A percentile compares a stretch with the other conserved stretches of the same genome.
phyloP scores from a whole-genome alignment of 1,140 invertebrate genomes.

The Lordiphosa stackelbergi region DNA sequence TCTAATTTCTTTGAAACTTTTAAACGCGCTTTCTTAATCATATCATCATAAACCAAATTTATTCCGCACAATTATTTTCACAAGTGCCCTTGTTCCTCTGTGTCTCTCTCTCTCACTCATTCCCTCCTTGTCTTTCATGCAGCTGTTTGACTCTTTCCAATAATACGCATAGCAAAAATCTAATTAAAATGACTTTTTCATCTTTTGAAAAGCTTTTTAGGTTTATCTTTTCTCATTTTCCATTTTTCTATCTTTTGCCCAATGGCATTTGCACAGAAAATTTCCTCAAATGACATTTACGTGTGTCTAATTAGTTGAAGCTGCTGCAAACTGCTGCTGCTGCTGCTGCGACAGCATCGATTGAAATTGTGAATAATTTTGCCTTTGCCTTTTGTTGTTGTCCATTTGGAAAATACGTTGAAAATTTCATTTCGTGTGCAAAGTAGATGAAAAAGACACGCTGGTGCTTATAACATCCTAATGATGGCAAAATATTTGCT shows the following conservation, averaged over 20 bases:
- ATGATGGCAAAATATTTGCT: slow-evolving; percentile 4
- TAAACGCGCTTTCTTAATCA: no score
- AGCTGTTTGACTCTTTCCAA: slow-evolving; percentile 32
- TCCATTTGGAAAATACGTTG: no score
- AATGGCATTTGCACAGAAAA: slow-evolving; percentile 27
- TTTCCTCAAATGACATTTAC: slow-evolving; percentile 25
- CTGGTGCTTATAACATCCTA: background rate
- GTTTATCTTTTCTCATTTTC: background rate
- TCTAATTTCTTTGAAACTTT: no score
- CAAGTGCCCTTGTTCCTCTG: no score
- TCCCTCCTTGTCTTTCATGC: slow-evolving; percentile 13
- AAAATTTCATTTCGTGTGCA: no score
- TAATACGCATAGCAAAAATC: slow-evolving; percentile 31
- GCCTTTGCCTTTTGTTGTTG: no score
- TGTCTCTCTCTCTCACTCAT: no score
- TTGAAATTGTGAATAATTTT: no score
- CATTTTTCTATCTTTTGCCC: slow-evolving; percentile 15
- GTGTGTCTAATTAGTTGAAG: slow-evolving; percentile 42
- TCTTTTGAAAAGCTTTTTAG: slow-evolving; percentile 3
- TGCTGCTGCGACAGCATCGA: background rate
- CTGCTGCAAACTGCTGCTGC: slow-evolving; percentile 4
- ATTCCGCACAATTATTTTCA: no score
- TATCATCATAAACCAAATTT: no score
- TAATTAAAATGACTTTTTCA: slow-evolving; percentile 39
- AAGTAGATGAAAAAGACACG: background rate